Conservation (phyloP, 2,113 vertebrate species). For the Stomatorhinus ivindoensis region DNA sequence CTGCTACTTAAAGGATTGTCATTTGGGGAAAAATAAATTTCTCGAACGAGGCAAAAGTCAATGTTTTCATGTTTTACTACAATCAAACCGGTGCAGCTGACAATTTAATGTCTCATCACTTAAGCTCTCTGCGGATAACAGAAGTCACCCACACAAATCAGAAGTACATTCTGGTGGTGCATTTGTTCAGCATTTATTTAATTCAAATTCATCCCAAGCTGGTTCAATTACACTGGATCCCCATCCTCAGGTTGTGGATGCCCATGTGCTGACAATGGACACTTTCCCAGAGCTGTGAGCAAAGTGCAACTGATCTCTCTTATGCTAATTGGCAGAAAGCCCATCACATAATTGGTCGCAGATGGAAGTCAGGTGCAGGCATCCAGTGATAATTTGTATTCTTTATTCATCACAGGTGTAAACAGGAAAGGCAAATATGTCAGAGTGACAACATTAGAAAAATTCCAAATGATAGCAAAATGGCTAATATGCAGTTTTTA, state of each 20-base stretch:
- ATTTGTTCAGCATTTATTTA: neutral
- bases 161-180: conserved; percentile 48
- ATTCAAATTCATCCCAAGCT: neutral
- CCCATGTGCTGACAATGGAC: neutral
- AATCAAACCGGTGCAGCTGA: conserved; percentile 73
- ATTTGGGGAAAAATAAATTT: conserved; percentile 83
- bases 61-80: conserved; percentile 81
- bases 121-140: conserved; percentile 71
- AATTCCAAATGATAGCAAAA: neutral
- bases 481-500: neutral
- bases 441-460: neutral
- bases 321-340: neutral
- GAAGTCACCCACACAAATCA: conserved; percentile 72
- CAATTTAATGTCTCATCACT: conserved; percentile 77
- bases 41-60: conserved; percentile 77
- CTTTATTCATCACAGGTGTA: neutral
- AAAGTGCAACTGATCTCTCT: neutral
- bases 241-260: neutral
- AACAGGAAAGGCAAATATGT: neutral
- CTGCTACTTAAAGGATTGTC: conserved; percentile 79
- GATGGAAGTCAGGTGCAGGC: neutral
- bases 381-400: neutral
- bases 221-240: neutral
- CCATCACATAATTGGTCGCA: neutral
- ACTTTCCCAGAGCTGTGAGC: neutral